A percentile compares a stretch with the other conserved stretches of the same genome.
These are phyloP conservation scores for Bos javanicus DNA, from an alignment of 2,113 vertebrate species.

Conservation along the genomic window DNA sequence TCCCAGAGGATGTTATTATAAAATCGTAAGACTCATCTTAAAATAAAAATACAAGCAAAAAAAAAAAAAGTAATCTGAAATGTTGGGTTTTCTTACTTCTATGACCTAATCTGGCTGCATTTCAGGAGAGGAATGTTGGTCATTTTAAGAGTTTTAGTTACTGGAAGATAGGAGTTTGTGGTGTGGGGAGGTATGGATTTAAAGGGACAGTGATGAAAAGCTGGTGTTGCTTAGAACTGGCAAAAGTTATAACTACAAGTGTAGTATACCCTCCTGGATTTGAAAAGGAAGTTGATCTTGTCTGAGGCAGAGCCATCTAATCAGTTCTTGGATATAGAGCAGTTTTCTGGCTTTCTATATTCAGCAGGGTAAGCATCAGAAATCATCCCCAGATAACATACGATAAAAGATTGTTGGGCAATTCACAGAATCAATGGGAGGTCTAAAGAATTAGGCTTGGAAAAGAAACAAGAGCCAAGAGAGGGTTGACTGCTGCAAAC, in stretches of 20 bases:
- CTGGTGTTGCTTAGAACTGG: not conserved
- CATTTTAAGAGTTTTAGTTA: not conserved
- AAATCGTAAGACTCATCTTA: not conserved
- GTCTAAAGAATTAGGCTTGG: not conserved
- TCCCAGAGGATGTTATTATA: not conserved
- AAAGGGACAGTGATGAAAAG: not conserved
- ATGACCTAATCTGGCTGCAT: conserved; percentile 3
- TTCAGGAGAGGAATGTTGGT: not conserved
- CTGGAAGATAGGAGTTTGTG: not conserved
- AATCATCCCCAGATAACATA: not conserved
- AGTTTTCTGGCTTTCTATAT: not conserved
- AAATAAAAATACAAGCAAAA: conserved; percentile 26
- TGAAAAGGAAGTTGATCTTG: not conserved
- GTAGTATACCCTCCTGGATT: not conserved
- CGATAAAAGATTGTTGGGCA: not conserved
- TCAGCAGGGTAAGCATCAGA: not conserved
- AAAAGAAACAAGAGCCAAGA: not conserved
- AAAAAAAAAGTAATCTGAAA: not conserved
- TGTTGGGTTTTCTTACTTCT: conserved; percentile 6
- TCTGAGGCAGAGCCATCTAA: not conserved
- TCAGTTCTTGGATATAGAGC: not conserved
- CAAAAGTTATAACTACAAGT: not conserved
- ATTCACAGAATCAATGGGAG: not conserved
- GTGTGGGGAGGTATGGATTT: not conserved
- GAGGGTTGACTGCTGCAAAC: not conserved